These are phyloP conservation scores for Scomber colias DNA, from an alignment of 2,113 vertebrate species.

Conservation along the genomic window DNA sequence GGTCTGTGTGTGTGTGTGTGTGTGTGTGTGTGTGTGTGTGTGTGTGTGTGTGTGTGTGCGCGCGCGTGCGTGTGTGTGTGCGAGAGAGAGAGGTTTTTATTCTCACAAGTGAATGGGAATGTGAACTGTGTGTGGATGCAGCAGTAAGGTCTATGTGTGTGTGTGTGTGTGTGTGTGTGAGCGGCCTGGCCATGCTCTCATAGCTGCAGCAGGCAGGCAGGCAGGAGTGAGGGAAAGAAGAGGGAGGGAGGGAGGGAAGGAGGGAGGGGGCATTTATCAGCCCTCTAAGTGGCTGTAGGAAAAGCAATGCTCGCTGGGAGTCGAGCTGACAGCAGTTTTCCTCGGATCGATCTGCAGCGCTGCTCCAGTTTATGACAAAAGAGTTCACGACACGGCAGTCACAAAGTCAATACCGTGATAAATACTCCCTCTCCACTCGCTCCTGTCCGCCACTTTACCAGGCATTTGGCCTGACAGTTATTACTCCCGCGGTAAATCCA, in stretches of 20 bases:
- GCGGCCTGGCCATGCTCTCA: conserved; percentile 22
- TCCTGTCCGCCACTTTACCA: conserved; percentile 89
- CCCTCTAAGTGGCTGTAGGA: conserved; percentile 83
- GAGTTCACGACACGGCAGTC: conserved; percentile 77
- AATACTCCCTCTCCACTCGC: conserved; percentile 87
- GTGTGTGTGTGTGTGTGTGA: conserved; percentile 37
- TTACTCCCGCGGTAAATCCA: conserved; percentile 95
- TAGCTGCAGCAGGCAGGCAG: conserved; percentile 14
- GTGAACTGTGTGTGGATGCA: conserved; percentile 1
- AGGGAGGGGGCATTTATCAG: conserved; percentile 84
- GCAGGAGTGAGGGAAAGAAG: not conserved
- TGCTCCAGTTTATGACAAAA: too few species aligned
- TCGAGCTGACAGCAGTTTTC: too few species aligned
- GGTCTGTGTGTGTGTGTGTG: not conserved
- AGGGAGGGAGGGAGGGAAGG: not conserved
- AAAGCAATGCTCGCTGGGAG: too few species aligned
- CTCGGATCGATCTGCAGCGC: too few species aligned
- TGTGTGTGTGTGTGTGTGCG: too few species aligned
- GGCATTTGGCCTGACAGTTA: conserved; percentile 92
- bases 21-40: too few species aligned
- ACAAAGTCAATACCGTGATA: conserved; percentile 91
- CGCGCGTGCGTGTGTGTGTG: too few species aligned
- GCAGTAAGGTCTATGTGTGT: not conserved
- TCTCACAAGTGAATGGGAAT: conserved; percentile 6
- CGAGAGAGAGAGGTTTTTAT: not conserved